phyloP scores from a whole-genome alignment of 2,113 vertebrate species.

The Tragelaphus imberbis region DNA sequence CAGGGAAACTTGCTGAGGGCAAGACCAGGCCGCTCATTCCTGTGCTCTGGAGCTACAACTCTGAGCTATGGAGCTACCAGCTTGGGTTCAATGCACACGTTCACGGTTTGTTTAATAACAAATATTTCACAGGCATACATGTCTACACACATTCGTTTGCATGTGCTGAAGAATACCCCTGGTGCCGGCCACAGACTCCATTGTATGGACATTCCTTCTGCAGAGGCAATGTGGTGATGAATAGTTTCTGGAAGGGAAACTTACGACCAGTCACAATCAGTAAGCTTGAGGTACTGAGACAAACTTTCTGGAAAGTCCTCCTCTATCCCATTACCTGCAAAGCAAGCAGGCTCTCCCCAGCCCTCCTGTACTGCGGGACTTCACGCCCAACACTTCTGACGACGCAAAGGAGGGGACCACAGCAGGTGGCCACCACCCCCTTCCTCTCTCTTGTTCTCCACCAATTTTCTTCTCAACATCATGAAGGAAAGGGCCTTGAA shows the following conservation, averaged over 20 bases:
- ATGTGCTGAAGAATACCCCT: accelerated
- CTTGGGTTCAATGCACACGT: not conserved
- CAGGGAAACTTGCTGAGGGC: not conserved
- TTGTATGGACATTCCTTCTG: accelerated
- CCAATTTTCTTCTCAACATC: accelerated
- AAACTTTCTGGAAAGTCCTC: not conserved
- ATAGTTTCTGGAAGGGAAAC: not conserved
- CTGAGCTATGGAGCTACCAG: not conserved
- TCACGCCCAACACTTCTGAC: not conserved
- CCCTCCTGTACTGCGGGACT: not conserved
- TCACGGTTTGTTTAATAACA: not conserved
- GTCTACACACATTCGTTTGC: too few relatives aligned
- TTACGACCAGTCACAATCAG: not conserved
- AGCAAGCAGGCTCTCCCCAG: not conserved
- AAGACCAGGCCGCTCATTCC: accelerated
- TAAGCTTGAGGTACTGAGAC: not conserved
- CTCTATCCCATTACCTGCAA: not conserved
- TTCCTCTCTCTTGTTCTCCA: not conserved
- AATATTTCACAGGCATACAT: not conserved
- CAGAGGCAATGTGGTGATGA: not conserved
- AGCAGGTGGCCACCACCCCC: accelerated
- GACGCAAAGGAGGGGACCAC: accelerated
- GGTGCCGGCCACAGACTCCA: not conserved
- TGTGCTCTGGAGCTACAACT: too few relatives aligned
- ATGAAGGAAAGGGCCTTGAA: not conserved